Conservation (phyloP, 2,113 vertebrate genomes). For the Cyanistes caeruleus region DNA sequence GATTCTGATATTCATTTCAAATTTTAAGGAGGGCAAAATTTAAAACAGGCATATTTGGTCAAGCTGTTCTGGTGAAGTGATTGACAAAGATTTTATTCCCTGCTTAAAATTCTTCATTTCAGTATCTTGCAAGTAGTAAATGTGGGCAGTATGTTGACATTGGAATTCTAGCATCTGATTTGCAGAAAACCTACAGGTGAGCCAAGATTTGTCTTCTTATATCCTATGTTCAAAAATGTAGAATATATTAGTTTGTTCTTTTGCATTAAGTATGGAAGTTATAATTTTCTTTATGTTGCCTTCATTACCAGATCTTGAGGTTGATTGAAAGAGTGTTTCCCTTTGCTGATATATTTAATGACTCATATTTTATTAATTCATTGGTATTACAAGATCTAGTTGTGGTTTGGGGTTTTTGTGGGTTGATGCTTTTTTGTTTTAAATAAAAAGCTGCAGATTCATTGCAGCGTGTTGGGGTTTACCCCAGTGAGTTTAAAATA, state of each 20-base stretch:
- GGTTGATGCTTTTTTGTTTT: background rate
- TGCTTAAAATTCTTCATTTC: constrained; percentile 50
- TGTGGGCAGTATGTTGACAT: constrained; percentile 86
- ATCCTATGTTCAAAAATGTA: background rate
- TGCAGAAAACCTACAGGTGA: constrained; percentile 89
- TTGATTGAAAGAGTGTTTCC: background rate
- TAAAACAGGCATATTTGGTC: background rate
- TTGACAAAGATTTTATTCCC: background rate
- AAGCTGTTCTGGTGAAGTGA: background rate
- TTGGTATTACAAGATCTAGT: background rate
- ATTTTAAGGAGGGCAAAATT: background rate
- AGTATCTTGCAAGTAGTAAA: constrained; percentile 85
- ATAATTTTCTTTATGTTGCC: background rate
- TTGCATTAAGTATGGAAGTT: background rate
- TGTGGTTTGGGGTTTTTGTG: background rate
- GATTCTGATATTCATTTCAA: background rate
- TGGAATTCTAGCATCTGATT: constrained; percentile 80
- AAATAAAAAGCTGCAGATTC: background rate
- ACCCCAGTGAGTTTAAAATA: background rate
- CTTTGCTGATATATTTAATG: background rate
- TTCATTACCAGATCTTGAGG: background rate
- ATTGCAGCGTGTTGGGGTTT: background rate
- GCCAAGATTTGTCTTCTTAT: background rate
- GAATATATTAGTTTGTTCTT: background rate
- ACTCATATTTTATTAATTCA: background rate